Percentiles rank a stretch among this genome's conserved stretches.
Evolutionary conservation across 1,140 invertebrate genomes (phyloP).

Genomic region (Brachionus paranguensis): DNA sequence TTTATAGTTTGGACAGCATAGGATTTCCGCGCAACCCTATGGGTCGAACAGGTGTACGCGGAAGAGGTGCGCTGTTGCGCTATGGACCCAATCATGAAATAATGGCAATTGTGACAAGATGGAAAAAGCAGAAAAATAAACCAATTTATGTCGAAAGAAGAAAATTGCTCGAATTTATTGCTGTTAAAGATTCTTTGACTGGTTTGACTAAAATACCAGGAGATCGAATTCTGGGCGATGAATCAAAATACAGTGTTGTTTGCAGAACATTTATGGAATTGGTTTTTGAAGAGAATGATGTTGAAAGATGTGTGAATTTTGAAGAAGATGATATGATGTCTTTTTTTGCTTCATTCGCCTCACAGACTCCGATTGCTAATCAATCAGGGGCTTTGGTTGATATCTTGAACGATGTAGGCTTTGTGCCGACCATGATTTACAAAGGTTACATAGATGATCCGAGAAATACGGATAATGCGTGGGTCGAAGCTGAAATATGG

Average conservation of each 20-base stretch:
- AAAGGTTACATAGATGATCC: constrained; percentile 37
- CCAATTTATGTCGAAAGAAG: constrained; percentile 15
- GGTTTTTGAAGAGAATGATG: constrained; percentile 36
- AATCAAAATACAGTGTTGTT: constrained; percentile 35
- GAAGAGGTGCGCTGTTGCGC: constrained; percentile 53
- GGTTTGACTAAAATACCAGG: constrained; percentile 32
- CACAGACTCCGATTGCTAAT: constrained; percentile 69
- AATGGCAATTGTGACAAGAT: constrained; percentile 53
- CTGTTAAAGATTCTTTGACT: constrained; percentile 19
- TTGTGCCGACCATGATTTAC: constrained; percentile 37
- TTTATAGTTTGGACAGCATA: constrained; percentile 32
- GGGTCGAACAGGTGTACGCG: constrained; percentile 56
- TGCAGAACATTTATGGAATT: constrained; percentile 37
- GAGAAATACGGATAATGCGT: constrained; percentile 38
- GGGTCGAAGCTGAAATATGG: constrained; percentile 40
- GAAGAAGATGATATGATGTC: constrained; percentile 33
- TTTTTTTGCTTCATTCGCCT: constrained; percentile 62
- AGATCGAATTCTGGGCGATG: constrained; percentile 19
- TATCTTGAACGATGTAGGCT: constrained; percentile 10
- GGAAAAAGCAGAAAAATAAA: constrained; percentile 42
- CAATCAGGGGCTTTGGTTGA: constrained; percentile 41
- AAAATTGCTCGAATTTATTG: constrained; percentile 36
- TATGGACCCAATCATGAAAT: constrained; percentile 59
- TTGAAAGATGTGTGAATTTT: constrained; percentile 17
- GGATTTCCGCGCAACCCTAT: constrained; percentile 49